These are phyloP conservation scores for Bufo bufo DNA, from an alignment of 2,113 vertebrate genomes.

Conservation along the genomic window DNA sequence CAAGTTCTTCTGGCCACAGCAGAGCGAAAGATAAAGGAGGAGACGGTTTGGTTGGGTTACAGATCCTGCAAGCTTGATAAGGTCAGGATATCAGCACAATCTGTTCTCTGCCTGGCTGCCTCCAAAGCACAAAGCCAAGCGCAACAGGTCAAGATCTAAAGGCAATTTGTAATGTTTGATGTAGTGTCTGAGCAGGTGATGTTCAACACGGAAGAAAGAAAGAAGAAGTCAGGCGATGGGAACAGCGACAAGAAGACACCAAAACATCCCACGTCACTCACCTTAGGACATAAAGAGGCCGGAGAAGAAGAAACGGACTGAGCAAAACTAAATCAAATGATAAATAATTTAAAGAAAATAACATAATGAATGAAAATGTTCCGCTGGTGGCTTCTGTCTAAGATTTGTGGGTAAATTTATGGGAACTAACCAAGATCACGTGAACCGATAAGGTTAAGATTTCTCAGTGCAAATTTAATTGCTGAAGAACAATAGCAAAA, in stretches of 20 bases:
- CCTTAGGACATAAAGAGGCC: neutral
- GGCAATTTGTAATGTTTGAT: conserved; percentile 34
- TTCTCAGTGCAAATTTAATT: no score
- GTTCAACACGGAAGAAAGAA: neutral
- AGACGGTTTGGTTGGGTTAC: neutral
- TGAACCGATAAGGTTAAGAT: no score
- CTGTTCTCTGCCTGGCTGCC: conserved; percentile 10
- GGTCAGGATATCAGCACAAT: conserved; percentile 15
- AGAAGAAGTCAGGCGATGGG: neutral
- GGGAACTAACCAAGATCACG: no score
- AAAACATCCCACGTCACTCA: neutral
- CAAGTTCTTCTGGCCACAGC: neutral
- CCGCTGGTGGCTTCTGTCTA: no score
- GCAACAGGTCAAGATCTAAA: conserved; percentile 30
- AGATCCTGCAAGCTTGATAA: neutral
- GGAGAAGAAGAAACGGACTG: no score
- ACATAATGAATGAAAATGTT: no score
- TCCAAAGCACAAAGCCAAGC: neutral
- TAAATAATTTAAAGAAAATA: no score
- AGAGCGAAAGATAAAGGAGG: neutral
- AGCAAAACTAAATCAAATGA: no score
- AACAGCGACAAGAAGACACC: neutral
- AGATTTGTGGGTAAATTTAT: no score
- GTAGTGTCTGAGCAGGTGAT: neutral
- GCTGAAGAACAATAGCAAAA: no score